A percentile compares a stretch with the other conserved stretches of the same genome.
Conservation (phyloP, 2,113 vertebrate species). For the Cervus canadensis region DNA sequence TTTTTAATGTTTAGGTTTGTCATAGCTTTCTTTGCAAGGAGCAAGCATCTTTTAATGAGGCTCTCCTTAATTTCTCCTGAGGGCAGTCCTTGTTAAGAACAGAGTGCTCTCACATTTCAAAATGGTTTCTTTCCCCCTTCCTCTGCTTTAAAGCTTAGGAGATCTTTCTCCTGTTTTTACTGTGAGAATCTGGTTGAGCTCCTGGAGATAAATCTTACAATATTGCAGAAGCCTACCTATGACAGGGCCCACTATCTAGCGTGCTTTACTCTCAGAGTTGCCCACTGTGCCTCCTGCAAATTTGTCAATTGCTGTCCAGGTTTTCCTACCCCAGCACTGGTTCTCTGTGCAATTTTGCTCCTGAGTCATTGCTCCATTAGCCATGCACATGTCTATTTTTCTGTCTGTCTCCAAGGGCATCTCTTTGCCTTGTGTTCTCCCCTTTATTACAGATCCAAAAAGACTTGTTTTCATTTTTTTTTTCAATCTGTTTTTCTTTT, state of each 20-base stretch:
- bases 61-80: background rate
- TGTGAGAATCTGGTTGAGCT: background rate
- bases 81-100: background rate
- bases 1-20: too few species aligned
- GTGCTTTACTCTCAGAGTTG: background rate
- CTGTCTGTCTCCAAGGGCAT: background rate
- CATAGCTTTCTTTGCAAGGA: too few species aligned
- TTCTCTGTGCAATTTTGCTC: background rate
- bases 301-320: background rate
- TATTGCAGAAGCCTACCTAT: too few species aligned
- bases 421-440: too few species aligned
- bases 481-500: background rate
- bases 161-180: background rate
- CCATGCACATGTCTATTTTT: background rate
- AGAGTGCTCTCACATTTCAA: background rate
- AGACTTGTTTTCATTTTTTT: background rate
- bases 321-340: background rate
- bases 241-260: background rate
- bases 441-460: background rate
- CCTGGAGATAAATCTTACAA: background rate
- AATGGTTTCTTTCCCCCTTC: background rate
- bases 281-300: background rate
- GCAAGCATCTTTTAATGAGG: background rate
- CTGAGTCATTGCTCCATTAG: background rate
- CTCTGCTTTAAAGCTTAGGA: background rate